Conservation (phyloP, 2,113 vertebrate genomes). For the Neopipo cinnamomea region DNA sequence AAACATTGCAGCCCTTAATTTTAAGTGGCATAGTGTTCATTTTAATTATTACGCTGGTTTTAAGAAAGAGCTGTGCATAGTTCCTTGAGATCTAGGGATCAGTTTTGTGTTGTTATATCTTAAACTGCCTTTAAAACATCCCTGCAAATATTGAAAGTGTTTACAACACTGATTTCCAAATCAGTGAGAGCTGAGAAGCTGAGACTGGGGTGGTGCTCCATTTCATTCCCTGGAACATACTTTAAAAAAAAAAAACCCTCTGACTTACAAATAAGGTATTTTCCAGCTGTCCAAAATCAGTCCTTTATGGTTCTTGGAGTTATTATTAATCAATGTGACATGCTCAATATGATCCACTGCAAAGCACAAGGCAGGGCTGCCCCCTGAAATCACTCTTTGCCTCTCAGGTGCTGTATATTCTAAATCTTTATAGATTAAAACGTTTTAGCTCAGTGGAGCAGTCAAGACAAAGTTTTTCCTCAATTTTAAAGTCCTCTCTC, state of each 20-base stretch:
- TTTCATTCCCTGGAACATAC: too few species aligned
- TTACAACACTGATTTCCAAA: background rate
- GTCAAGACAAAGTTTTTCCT: accelerated
- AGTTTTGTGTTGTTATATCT: background rate
- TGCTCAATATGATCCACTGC: background rate
- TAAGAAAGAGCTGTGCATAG: background rate
- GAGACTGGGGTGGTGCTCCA: background rate
- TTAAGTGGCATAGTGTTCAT: accelerated
- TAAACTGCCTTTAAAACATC: background rate
- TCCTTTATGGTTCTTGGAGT: background rate
- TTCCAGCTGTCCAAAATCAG: background rate
- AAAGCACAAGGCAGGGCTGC: background rate
- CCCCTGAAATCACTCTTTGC: background rate
- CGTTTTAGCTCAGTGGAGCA: background rate
- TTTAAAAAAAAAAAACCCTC: background rate
- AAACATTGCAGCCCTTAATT: background rate
- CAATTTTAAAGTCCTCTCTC: background rate
- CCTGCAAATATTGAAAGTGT: background rate
- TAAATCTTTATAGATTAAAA: background rate
- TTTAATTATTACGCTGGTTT: background rate
- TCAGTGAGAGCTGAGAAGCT: background rate
- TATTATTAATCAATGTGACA: background rate
- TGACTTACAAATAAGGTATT: background rate
- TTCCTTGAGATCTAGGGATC: background rate
- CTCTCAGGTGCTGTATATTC: background rate